Base-by-base conservation (phyloP, 2,797 vertebrate species). In the Caiman crocodilus region DNA sequence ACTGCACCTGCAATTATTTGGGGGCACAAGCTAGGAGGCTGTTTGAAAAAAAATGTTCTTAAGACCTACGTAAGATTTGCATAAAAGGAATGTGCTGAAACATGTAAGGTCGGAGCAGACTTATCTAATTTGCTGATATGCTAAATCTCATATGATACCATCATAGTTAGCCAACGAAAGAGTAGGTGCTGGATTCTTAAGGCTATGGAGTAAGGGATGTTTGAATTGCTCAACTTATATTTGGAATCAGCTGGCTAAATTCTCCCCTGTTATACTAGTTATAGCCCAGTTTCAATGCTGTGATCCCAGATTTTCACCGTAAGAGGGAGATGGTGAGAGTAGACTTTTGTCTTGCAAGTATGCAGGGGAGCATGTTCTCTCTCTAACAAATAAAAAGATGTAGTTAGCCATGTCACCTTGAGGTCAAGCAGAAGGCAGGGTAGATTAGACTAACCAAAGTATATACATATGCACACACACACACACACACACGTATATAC, bases 1-100 rank as follows among this genome's bases (percentile, higher is more conserved):
- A 93, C 92, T 83, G 86, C 95, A 93, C 92, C 96, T 95, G 90
- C 65, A 96, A 95, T 96, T 97, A 94, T 93, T 94, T 96, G 95
- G 89, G 92, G 86, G 89, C 89, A 91, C 88, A 93, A 96, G 85
- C 90, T 63, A 57, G 79, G 85, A 92, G 89, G 78, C 83, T 87
- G 79, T 32, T 12, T 94, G 94, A 90, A 95, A 95, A 91, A 90
- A 21, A 25, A 25, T 83, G 80, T 94, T 35, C 73, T 90, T 90
- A 91, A 84, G 88, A 92, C 80, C 73, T 79, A 20, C 67, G 90
- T 82, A 65, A 92, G 92, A 90, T 74, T 60, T 91, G 23, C 61
- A 93, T 89, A 95, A 81, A 92, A 94, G 92, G 95, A 93, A 96
- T 95, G 79, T 94, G 96, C 92, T 94, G 96, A 95, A 93, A 59